Evolutionary conservation across 1,140 invertebrate genomes (phyloP).

Genomic region (Heliconius melpomene): DNA sequence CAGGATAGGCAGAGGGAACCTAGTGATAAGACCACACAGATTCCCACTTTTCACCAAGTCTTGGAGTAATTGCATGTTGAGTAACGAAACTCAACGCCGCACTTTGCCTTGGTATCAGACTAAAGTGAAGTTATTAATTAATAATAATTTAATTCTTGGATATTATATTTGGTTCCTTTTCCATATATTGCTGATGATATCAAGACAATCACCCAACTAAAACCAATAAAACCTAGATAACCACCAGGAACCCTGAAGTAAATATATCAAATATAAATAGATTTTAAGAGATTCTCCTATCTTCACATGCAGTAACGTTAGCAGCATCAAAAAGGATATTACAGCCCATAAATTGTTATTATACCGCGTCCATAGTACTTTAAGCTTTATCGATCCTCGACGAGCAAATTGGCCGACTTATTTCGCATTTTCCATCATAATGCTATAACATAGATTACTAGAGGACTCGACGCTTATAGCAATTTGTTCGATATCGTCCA

Average conservation of each 20-base stretch:
- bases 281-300: slow-evolving; percentile 26
- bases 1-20: too few species aligned
- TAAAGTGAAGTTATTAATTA: too few species aligned
- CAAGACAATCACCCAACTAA: not conserved
- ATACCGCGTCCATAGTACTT: slow-evolving; percentile 41
- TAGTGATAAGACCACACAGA: too few species aligned
- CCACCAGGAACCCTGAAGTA: not conserved
- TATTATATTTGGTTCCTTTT: too few species aligned
- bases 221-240: not conserved
- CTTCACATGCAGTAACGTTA: slow-evolving; percentile 33
- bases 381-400: slow-evolving; percentile 40
- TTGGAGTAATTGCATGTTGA: too few species aligned
- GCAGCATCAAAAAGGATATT: slow-evolving; percentile 40
- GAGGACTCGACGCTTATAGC: slow-evolving; percentile 49
- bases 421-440: slow-evolving; percentile 57
- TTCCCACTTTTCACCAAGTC: too few species aligned
- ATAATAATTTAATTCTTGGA: too few species aligned
- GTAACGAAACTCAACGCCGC: too few species aligned
- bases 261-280: not conserved
- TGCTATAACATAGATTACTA: slow-evolving; percentile 43
- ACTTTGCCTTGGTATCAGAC: too few species aligned
- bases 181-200: not conserved
- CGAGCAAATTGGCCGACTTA: slow-evolving; percentile 51
- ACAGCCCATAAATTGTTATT: slow-evolving; percentile 48
- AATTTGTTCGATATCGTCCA: slow-evolving; percentile 59